Conservation (phyloP, 1,140 invertebrate species). For the Apis florea region DNA sequence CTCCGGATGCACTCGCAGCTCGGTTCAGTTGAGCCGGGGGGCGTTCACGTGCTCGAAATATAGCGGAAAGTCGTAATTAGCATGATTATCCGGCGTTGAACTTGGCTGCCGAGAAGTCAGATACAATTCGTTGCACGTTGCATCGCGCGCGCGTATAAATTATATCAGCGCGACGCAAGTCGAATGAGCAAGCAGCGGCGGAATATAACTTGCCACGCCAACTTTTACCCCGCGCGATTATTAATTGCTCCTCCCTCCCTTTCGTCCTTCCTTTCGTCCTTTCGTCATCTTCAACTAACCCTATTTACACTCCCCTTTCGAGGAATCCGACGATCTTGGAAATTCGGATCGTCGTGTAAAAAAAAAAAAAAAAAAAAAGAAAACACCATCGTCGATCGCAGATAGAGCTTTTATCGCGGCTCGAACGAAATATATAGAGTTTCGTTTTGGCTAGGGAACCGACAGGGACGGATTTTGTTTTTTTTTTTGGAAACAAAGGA, state of each 20-base stretch:
- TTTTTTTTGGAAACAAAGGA: no score
- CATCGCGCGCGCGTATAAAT: constrained; percentile 41
- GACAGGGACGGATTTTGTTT: no score
- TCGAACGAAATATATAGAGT: no score
- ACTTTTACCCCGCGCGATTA: constrained; percentile 23
- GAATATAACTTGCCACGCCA: background rate
- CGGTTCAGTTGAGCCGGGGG: background rate
- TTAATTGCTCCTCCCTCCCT: constrained; percentile 26
- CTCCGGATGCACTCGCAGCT: background rate
- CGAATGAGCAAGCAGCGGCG: constrained; percentile 25
- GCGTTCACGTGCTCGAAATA: constrained; percentile 43
- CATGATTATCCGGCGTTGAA: constrained; percentile 34
- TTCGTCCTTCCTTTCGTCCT: background rate
- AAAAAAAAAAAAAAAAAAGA: no score
- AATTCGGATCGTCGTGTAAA: no score
- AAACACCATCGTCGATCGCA: no score
- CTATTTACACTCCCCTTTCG: background rate
- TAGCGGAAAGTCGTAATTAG: constrained; percentile 45
- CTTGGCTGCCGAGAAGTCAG: background rate
- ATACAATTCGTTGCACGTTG: constrained; percentile 44
- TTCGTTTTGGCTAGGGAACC: no score
- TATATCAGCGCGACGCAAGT: constrained; percentile 40
- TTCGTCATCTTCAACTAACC: no score
- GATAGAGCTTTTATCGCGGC: no score
- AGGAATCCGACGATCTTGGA: no score